Evolutionary conservation across 1,140 invertebrate genomes (phyloP).

Genomic region (Cyclina sinensis): DNA sequence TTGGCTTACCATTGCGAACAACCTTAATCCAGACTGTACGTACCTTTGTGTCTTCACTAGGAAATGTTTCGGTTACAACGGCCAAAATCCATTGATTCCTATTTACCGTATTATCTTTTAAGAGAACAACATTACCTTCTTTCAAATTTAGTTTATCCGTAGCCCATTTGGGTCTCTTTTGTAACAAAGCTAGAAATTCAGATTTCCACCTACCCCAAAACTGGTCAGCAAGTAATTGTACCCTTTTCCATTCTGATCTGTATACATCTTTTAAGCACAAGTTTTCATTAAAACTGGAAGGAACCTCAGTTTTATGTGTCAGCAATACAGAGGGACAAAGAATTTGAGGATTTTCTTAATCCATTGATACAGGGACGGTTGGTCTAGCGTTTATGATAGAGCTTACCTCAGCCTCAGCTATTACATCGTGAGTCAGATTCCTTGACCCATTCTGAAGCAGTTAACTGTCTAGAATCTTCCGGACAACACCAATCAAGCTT

Average conservation of each 20-base stretch:
- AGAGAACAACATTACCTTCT: constrained; percentile 40
- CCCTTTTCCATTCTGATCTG: constrained; percentile 59
- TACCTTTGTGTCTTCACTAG: neutral
- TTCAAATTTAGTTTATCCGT: constrained; percentile 5
- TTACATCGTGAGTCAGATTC: constrained; percentile 70
- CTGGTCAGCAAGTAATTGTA: constrained; percentile 31
- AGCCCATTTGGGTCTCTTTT: constrained; percentile 47
- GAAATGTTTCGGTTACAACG: neutral
- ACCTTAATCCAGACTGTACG: neutral
- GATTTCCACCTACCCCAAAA: constrained; percentile 53
- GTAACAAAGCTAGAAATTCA: constrained; percentile 8
- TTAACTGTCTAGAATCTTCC: constrained; percentile 63
- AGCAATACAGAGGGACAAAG: constrained; percentile 64
- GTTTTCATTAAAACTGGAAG: neutral
- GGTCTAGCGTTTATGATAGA: constrained; percentile 68
- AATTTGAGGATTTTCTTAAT: constrained; percentile 47
- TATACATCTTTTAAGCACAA: constrained; percentile 25
- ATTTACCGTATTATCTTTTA: neutral
- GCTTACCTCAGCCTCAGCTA: constrained; percentile 63
- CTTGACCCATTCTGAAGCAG: constrained; percentile 39
- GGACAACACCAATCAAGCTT: constrained; percentile 61
- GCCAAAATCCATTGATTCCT: constrained; percentile 24
- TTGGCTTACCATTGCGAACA: neutral
- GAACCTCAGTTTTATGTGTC: constrained; percentile 23
- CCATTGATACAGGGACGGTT: constrained; percentile 50